These are phyloP conservation scores for Epinotia brunnichana DNA, from an alignment of 2,888 invertebrate genomes.

Conservation along the genomic window DNA sequence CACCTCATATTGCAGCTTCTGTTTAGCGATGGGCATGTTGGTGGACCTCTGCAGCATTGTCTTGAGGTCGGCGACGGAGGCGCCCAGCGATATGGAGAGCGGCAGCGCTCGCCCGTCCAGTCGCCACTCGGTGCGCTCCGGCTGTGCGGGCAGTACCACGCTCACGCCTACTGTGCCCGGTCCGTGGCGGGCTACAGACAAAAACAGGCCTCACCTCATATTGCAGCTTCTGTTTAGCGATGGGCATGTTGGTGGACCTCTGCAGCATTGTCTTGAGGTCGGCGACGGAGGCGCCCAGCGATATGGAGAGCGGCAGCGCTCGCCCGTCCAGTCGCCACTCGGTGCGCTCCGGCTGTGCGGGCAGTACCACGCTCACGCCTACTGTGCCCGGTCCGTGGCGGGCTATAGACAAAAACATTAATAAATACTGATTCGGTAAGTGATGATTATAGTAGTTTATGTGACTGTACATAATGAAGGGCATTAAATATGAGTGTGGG, in stretches of 20 bases:
- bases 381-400: slow-evolving; percentile 62
- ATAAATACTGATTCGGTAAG: too few species aligned
- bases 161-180: slow-evolving; percentile 53
- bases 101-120: slow-evolving; percentile 92
- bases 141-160: slow-evolving; percentile 91
- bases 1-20: slow-evolving; percentile 97
- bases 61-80: slow-evolving; percentile 94
- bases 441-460: too few species aligned
- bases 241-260: slow-evolving; percentile 95
- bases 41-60: slow-evolving; percentile 92
- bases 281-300: slow-evolving; percentile 90
- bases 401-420: slow-evolving; percentile 42
- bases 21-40: slow-evolving; percentile 98
- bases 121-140: slow-evolving; percentile 94
- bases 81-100: slow-evolving; percentile 89
- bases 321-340: slow-evolving; percentile 99
- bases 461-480: too few species aligned
- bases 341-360: slow-evolving; percentile 92
- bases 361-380: slow-evolving; percentile 86
- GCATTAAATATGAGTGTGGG: too few species aligned
- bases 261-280: slow-evolving; percentile 94
- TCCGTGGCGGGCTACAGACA: slow-evolving; percentile 55
- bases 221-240: slow-evolving; percentile 98
- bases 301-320: slow-evolving; percentile 89
- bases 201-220: slow-evolving; percentile 87